Evolutionary conservation across 2,797 vertebrate species (phyloP).

Genomic region (Crypturellus tataupa): DNA sequence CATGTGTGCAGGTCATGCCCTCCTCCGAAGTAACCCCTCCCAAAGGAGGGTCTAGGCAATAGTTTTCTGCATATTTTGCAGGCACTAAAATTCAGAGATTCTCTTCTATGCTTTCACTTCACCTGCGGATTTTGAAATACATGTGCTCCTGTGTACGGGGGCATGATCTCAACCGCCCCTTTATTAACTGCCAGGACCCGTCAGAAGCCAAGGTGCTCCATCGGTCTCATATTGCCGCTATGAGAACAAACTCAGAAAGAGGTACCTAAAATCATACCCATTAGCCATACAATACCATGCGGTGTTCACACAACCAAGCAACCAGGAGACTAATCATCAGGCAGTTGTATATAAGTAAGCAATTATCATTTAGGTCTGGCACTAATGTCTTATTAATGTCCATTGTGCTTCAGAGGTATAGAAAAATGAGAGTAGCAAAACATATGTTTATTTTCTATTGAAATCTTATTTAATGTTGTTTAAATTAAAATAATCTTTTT

Average conservation of each 20-base stretch:
- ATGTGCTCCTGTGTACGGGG: background rate
- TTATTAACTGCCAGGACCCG: background rate
- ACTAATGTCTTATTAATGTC: background rate
- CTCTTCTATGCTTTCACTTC: background rate
- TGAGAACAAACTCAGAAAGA: background rate
- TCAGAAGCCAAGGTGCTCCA: background rate
- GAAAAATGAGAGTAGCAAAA: background rate
- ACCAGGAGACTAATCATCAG: background rate
- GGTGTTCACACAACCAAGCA: background rate
- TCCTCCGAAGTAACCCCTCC: background rate
- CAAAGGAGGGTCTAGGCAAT: background rate
- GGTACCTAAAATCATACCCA: background rate
- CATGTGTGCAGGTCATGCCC: background rate
- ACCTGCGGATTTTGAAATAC: background rate
- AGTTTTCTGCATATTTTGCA: background rate
- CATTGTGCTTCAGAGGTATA: background rate
- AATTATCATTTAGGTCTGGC: background rate
- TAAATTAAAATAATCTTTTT: constrained; percentile 67
- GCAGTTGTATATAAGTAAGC: background rate
- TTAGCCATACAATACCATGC: background rate
- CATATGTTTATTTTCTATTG: background rate
- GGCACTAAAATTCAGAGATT: background rate
- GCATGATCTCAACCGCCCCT: background rate
- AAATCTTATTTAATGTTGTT: constrained; percentile 42
- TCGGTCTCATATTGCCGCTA: too few relatives aligned